A percentile compares a stretch with the other conserved stretches of the same genome.
Evolutionary conservation across 2,888 invertebrate genomes (phyloP).

Genomic region (Acanthopleura granulata): DNA sequence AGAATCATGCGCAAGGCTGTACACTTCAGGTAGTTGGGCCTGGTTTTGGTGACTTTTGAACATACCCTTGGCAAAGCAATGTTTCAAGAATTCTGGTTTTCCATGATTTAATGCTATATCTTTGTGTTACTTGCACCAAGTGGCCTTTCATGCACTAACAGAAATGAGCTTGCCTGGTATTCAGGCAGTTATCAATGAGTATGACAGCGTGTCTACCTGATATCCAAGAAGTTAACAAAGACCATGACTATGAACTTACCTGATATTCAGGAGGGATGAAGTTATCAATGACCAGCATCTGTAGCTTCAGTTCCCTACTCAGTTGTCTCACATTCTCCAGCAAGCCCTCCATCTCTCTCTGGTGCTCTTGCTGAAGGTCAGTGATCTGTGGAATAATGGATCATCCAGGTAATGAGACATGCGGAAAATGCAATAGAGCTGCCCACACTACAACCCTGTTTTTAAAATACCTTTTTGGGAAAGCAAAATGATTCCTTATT

Average conservation of each 20-base stretch:
- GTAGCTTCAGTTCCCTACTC: slow-evolving; percentile 89
- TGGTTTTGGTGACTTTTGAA: too few relatives aligned
- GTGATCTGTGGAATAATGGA: slow-evolving; percentile 67
- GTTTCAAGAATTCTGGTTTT: too few relatives aligned
- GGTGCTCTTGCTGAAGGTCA: slow-evolving; percentile 88
- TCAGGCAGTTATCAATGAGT: background rate
- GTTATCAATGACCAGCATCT: slow-evolving; percentile 89
- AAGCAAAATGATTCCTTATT: too few relatives aligned
- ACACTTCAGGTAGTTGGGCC: too few relatives aligned
- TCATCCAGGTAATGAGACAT: background rate
- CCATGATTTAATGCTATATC: too few relatives aligned
- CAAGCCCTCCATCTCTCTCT: slow-evolving; percentile 96
- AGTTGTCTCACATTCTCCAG: slow-evolving; percentile 92
- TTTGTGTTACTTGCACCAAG: too few relatives aligned
- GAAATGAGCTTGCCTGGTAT: background rate
- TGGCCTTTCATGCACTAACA: too few relatives aligned
- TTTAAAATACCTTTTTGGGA: too few relatives aligned
- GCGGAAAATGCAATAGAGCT: background rate
- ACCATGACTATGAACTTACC: slow-evolving; percentile 70
- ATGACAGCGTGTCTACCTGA: background rate
- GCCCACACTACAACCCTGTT: too few relatives aligned
- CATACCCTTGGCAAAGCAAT: too few relatives aligned
- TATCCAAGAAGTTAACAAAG: slow-evolving; percentile 12
- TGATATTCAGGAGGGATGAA: slow-evolving; percentile 96
- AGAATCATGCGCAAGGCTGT: too few relatives aligned